Conservation (phyloP, 2,797 vertebrate species). For the Poecilia velifera region DNA sequence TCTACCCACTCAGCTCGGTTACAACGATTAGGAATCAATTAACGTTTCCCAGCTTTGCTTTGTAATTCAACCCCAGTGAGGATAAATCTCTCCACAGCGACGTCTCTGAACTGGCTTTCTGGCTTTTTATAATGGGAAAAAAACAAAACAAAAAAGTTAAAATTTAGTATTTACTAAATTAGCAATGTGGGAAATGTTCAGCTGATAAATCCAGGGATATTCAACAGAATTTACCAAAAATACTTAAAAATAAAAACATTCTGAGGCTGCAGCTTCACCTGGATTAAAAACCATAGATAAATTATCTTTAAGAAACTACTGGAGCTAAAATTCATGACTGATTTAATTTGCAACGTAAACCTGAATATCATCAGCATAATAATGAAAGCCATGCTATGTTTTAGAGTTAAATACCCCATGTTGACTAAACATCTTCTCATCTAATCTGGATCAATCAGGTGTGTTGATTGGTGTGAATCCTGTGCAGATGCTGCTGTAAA, state of each 20-base stretch:
- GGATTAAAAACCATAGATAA: neutral
- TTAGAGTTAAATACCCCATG: too few relatives aligned
- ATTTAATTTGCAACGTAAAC: neutral
- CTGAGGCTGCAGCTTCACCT: neutral
- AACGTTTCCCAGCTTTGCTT: constrained; percentile 57
- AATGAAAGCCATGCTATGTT: neutral
- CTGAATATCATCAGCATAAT: neutral
- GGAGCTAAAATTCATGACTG: neutral
- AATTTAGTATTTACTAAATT: neutral
- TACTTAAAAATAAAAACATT: neutral
- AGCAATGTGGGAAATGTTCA: neutral
- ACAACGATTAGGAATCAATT: constrained; percentile 71
- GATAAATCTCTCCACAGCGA: constrained; percentile 33
- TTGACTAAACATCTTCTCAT: neutral
- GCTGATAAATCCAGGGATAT: neutral
- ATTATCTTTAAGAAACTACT: neutral
- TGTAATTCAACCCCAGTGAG: constrained; percentile 53
- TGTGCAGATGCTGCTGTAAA: too few relatives aligned
- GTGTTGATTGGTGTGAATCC: neutral
- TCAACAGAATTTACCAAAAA: neutral
- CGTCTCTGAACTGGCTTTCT: neutral
- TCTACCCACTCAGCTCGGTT: constrained; percentile 51
- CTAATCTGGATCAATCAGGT: neutral
- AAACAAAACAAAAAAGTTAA: neutral
- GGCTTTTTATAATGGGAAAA: neutral